These are phyloP conservation scores for Eubasilissa splendida DNA, from an alignment of 2,888 invertebrate species.

Conservation along the genomic window DNA sequence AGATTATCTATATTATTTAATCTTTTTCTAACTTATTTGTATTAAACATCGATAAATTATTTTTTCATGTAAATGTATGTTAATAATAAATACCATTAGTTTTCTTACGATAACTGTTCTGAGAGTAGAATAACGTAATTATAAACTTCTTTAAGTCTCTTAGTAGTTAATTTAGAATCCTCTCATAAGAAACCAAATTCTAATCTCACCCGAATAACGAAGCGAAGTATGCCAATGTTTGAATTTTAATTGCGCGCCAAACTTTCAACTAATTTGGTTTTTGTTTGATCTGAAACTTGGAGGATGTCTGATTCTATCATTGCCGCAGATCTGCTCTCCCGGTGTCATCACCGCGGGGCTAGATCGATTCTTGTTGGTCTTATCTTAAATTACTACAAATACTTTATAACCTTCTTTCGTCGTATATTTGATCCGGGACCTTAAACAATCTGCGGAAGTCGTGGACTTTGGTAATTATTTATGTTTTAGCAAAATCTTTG, in stretches of 20 bases:
- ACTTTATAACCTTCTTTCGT: constrained; percentile 18
- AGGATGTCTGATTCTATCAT: constrained; percentile 50
- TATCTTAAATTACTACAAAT: constrained; percentile 45
- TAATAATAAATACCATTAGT: constrained; percentile 12
- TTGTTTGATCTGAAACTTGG: constrained; percentile 52
- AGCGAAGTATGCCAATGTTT: constrained; percentile 41
- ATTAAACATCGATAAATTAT: too few species aligned
- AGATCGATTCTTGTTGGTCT: constrained; percentile 30
- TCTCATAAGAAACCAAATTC: constrained; percentile 41
- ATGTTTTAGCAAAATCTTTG: neutral
- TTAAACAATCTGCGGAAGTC: constrained; percentile 3
- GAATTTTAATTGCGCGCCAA: constrained; percentile 47
- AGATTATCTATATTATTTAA: too few species aligned
- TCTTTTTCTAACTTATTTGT: too few species aligned
- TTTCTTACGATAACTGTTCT: constrained; percentile 10
- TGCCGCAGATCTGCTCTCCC: constrained; percentile 47
- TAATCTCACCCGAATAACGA: constrained; percentile 37
- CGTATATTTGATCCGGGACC: constrained; percentile 9
- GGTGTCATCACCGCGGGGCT: constrained; percentile 50
- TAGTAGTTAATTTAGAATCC: constrained; percentile 39
- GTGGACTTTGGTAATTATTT: constrained; percentile 5
- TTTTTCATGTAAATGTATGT: too few species aligned
- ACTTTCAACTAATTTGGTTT: constrained; percentile 54
- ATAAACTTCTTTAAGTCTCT: constrained; percentile 25
- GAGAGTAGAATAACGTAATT: constrained; percentile 30